Base-by-base conservation (phyloP, 2,888 invertebrate species). In the Epistrophella euchroma region DNA sequence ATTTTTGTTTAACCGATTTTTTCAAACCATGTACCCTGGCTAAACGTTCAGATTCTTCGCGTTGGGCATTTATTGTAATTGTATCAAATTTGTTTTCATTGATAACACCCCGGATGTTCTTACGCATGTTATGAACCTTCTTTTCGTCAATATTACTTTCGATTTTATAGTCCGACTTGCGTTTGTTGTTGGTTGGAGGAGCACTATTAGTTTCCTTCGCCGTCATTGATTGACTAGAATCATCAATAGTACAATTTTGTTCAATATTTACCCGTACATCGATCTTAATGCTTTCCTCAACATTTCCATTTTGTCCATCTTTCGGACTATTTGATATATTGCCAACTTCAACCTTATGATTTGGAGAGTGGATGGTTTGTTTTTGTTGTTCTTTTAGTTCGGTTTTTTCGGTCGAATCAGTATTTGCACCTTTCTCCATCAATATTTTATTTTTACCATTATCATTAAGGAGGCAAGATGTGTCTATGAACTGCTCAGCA, bases 41-140 rank as follows among this genome's bases (percentile, higher is more conserved):
- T 88, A 97, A 93, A 91, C 97, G 94, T 92, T 98, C 98, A 88
- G 97, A 96, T 93, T 99, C 98, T 91, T 97, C 98, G 40, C 97
- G 94, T 91, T 98, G 98, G 0, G 99, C 99, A 28, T 96, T 96
- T 72, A 98, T 93, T 2, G 98, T 99, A 15, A 97, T 97, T 86
- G 97, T 97, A 91, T 98, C 98, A 87, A 99, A 93, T 91, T 98
- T 97, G 86, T 97, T 97, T 90, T 98, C 98, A 90, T 97, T 97
- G 95, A 98, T 96, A 10, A 98, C 98, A 93, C 98, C 98, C 76
- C 98, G 95, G 89, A 98, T 98, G 90, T 98, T 98, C 85, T 97
- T 94, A 50, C 98, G 94, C 90, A 97, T 94, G 91, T 96, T 96
- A 52, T 88, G 89, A 70, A 88, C 90, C 79, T 91, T 92, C 68